These are phyloP conservation scores for Anastrepha ludens DNA, from an alignment of 1,140 invertebrate species.

Conservation along the genomic window DNA sequence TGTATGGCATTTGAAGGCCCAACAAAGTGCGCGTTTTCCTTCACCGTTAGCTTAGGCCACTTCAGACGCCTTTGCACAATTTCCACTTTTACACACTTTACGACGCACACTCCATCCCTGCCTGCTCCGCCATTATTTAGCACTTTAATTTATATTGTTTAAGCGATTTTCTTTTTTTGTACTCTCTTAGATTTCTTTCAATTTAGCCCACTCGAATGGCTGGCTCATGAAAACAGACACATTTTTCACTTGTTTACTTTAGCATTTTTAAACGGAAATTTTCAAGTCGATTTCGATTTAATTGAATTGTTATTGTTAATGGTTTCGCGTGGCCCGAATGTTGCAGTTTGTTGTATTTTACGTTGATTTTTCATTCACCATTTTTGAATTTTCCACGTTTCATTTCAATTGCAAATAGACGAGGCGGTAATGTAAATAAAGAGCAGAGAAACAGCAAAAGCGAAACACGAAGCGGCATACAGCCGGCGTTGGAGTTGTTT, in stretches of 20 bases:
- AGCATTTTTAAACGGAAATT: not conserved
- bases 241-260: slow-evolving; percentile 29
- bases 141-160: slow-evolving; percentile 14
- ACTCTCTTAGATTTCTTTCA: not conserved
- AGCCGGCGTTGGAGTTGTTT: not conserved
- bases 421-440: not conserved
- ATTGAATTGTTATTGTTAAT: not conserved
- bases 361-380: slow-evolving; percentile 5
- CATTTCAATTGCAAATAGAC: slow-evolving; percentile 13
- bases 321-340: not conserved
- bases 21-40: not conserved
- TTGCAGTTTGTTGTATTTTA: not conserved
- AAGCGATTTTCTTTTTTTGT: not conserved
- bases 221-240: not conserved
- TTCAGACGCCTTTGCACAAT: slow-evolving; percentile 17
- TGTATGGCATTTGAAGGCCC: not conserved
- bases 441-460: not conserved
- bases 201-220: not conserved
- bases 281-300: slow-evolving; percentile 19
- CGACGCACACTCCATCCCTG: not conserved
- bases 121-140: not conserved
- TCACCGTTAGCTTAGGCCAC: not conserved
- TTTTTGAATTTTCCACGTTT: slow-evolving; percentile 16
- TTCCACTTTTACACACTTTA: slow-evolving; percentile 8
- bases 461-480: not conserved